phyloP scores from a whole-genome alignment of 2,797 vertebrate species.

The Gadopsis bispinosus region DNA sequence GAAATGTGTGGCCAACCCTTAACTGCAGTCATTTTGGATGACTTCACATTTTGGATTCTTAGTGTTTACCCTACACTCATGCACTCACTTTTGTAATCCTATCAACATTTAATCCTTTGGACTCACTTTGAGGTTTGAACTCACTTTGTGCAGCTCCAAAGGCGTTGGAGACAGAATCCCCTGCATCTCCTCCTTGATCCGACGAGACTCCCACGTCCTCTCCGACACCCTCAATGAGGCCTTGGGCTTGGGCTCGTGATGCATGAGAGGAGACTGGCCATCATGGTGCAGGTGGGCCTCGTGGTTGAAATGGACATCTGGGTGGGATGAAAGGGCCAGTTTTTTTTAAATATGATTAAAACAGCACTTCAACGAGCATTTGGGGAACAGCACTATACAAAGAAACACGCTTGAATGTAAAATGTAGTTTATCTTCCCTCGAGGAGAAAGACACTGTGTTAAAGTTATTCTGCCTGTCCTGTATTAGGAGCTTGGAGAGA shows the following conservation, averaged over 20 bases:
- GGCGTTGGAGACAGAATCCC: slow-evolving; percentile 91
- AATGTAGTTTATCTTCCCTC: neutral
- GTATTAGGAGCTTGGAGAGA: neutral
- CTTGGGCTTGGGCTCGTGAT: slow-evolving; percentile 82
- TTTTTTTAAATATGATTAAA: neutral
- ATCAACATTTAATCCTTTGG: neutral
- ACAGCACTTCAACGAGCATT: neutral
- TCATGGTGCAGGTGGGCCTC: slow-evolving; percentile 73
- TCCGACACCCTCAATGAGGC: slow-evolving; percentile 83
- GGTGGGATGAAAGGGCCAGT: neutral
- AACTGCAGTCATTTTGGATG: neutral
- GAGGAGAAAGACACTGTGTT: neutral
- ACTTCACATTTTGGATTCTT: neutral
- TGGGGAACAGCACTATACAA: neutral
- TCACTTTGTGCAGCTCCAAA: slow-evolving; percentile 95
- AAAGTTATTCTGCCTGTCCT: neutral
- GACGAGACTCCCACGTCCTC: slow-evolving; percentile 89
- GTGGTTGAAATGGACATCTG: slow-evolving; percentile 59
- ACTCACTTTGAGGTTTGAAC: slow-evolving; percentile 30
- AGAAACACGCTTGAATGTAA: neutral
- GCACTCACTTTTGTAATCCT: neutral
- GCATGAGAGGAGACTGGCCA: slow-evolving; percentile 71
- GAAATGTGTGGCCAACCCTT: neutral
- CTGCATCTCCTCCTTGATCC: slow-evolving; percentile 92
- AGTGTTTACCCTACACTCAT: neutral